Evolutionary conservation across 2,888 invertebrate species (phyloP), one percentile per base, ranked within the genome.

Genomic region (Epiblema foenella): DNA sequence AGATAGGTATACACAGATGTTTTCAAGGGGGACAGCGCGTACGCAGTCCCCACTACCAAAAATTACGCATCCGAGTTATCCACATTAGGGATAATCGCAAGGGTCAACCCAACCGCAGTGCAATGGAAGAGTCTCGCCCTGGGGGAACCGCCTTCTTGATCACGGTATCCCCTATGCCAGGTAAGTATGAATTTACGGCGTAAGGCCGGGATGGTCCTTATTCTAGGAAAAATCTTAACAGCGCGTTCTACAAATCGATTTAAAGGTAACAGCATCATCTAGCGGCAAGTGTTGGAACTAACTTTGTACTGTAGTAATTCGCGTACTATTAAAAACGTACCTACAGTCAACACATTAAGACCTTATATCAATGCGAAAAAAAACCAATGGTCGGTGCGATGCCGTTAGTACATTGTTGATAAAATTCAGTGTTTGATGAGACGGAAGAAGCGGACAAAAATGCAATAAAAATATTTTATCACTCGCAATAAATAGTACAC

Each of bases 51-150:
- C 58, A 59, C 58, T 59, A 59, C 58, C 58, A 59, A 59, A 59
- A 59, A 59, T 59, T 59, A 59, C 58, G 58, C 58, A 59, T 59
- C 58, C 58, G 58, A 59, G 58, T 59, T 59, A 59, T 59, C 58
- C 58, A 39, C 58, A 59, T 59, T 59, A 59, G 58, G 58, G 58
- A 59, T 59, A 59, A 59, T 59, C 58, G 58, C 58, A 59, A 59
- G 58, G 58, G 58, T 59, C 58, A 59, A 59, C 58, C 58, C 58
- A 59, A 39, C 58, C 58, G 58, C 58, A 59, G 58, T 59, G 58
- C 58, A 59, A 59, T 59, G 58, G 58, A 20, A 59, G 58, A 20
- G 54, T 54, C 54, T 54, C 54, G 54, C 54, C 54, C 58, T 59
- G 58, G 54, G 54, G 54, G 54, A 54, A 54, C 54, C 54, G 54